Evolutionary conservation across 64 coral and sea anemone species (phyloP), one percentile per base, ranked within the genome.

Genomic region (Cladopsammia gracilis): DNA sequence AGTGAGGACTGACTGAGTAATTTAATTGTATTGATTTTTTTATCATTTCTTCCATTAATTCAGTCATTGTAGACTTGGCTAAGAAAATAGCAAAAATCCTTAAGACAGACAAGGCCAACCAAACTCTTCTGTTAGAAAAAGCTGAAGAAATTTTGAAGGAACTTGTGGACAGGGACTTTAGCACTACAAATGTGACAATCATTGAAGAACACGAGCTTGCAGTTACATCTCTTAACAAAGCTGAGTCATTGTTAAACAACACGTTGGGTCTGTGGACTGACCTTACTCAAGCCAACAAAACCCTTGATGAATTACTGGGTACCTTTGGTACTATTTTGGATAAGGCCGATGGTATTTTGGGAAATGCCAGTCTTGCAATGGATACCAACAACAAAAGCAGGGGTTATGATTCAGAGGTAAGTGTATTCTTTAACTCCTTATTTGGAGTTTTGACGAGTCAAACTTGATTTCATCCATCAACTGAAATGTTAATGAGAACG

Each of bases 81-180:
- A 73, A 85, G 20, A 87, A 67, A 58, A 88, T 93, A 26, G 96
- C 92, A 1, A 73, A 91, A 24, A 86, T 76, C 7, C 88, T 98
- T 2, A 79, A 94, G 59, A 51, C 89, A 64, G 96, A 93, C 4
- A 90, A 89, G 45, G 88, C 88, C 15, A 98, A 98, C 96, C 96
- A 98, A 60, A 98, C 72, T 65, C 64, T 94, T 92, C 70, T 98
- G 26, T 59, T 98, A 69, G 88, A 94, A 67, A 89, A 82, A 94
- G 96, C 88, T 20, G 96, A 98, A 71, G 78, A 90, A 62, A 94
- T 98, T 51, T 71, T 98, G 25, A 94, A 68, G 26, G 92, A 98
- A 72, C 84, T 98, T 3, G 62, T 58, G 18, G 45, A 90, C 13
- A 77, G 95, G 72, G 74, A 98, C 76, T 98, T 98, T 45, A 86